Percentiles rank a stretch among this genome's conserved stretches.
phyloP scores from a whole-genome alignment of 2,888 invertebrate genomes.

The Nephrotoma flavescens region DNA sequence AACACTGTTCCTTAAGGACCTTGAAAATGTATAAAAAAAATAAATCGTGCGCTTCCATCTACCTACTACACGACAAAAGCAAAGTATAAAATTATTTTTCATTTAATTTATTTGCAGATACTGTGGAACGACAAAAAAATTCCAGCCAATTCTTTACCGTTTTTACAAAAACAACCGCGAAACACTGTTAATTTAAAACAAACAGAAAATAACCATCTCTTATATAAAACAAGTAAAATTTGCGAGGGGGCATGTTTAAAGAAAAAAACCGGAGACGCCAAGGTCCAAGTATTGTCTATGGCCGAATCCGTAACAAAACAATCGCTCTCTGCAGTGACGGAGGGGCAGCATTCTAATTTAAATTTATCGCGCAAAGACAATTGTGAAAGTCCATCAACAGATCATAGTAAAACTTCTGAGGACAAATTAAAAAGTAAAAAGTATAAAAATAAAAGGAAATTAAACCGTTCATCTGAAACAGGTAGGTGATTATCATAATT shows the following conservation, averaged over 20 bases:
- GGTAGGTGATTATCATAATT: not conserved
- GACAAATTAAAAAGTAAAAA: not conserved
- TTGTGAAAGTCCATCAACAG: not conserved
- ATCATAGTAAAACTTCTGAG: not conserved
- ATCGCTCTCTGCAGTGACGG: conserved; percentile 58
- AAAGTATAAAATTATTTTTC: not conserved
- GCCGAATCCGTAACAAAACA: conserved; percentile 75
- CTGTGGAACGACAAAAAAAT: not conserved
- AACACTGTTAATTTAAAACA: not conserved
- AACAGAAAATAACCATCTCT: not conserved
- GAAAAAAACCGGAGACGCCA: conserved; percentile 40
- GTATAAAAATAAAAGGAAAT: conserved; percentile 4
- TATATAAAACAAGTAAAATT: conserved; percentile 4
- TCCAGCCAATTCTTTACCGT: not conserved
- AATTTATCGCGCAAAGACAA: conserved; percentile 4
- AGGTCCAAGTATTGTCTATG: conserved; percentile 67
- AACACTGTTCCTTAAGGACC: not conserved
- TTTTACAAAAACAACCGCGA: not conserved
- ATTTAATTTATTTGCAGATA: not conserved
- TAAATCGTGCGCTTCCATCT: not conserved
- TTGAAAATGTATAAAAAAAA: not conserved
- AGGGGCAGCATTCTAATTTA: conserved; percentile 33
- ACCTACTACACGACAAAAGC: not conserved
- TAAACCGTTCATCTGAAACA: not conserved
- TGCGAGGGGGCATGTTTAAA: conserved; percentile 30